These are phyloP conservation scores for Heliconius charithonia DNA, from an alignment of 2,888 invertebrate genomes.

Conservation along the genomic window DNA sequence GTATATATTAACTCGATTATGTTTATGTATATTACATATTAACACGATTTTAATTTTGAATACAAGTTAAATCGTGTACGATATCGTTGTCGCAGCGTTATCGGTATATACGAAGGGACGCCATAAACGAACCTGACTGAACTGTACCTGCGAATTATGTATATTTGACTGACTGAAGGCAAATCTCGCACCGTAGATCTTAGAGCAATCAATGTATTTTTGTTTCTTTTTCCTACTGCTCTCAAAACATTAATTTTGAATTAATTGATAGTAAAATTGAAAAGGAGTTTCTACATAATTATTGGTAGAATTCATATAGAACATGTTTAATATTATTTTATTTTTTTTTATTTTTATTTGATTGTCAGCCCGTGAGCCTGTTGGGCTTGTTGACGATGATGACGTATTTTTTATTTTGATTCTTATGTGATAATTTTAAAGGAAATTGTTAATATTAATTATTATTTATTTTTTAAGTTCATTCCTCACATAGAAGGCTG, in stretches of 20 bases:
- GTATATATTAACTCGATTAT: no score
- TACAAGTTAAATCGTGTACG: not conserved
- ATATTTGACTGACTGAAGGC: constrained; percentile 35
- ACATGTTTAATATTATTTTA: not conserved
- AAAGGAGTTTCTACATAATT: not conserved
- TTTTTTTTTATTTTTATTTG: no score
- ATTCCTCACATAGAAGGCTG: no score
- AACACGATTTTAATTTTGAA: no score
- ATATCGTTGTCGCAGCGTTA: constrained; percentile 17
- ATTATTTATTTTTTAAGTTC: no score
- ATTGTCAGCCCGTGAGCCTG: not conserved
- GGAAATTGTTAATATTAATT: not conserved
- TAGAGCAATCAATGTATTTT: constrained; percentile 18
- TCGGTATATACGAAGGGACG: constrained; percentile 3
- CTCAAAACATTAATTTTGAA: not conserved
- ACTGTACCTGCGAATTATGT: constrained; percentile 36
- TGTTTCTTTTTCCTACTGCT: constrained; percentile 3
- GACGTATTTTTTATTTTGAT: not conserved
- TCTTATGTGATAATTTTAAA: not conserved
- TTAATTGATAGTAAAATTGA: not conserved
- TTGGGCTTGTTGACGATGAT: no score
- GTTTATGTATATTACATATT: no score
- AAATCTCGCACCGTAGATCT: constrained; percentile 24
- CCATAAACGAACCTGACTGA: constrained; percentile 32
- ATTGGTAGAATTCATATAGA: not conserved